These are phyloP conservation scores for Stercorarius parasiticus DNA, from an alignment of 2,113 vertebrate species.

Conservation along the genomic window DNA sequence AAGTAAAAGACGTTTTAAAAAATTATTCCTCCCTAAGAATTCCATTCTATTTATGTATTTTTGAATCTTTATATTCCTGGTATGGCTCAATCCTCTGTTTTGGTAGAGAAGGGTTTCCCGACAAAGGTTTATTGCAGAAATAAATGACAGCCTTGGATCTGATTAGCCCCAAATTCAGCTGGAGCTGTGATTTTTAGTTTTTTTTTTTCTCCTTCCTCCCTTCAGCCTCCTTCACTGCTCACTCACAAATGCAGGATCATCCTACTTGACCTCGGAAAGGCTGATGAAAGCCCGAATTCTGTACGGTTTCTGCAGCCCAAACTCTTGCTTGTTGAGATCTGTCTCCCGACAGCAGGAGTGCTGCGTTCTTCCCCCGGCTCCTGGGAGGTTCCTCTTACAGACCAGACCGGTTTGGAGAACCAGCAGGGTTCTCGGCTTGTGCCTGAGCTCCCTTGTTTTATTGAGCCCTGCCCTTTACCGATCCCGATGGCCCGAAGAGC, in stretches of 20 bases:
- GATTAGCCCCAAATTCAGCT: not conserved
- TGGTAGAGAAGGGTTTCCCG: not conserved
- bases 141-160: not conserved
- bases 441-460: not conserved
- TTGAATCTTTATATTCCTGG: not conserved
- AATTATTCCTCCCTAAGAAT: not conserved
- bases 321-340: not conserved
- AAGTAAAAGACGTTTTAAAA: accelerated
- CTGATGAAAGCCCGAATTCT: accelerated
- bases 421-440: not conserved
- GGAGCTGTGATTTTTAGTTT: not conserved
- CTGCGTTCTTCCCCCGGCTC: not conserved
- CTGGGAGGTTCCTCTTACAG: accelerated
- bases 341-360: accelerated
- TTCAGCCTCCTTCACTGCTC: not conserved
- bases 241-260: not conserved
- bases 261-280: not conserved
- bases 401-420: not conserved
- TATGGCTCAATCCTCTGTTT: not conserved
- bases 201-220: not conserved
- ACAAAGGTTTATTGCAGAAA: not conserved
- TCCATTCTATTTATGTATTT: not conserved
- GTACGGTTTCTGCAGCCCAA: not conserved
- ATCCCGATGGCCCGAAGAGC: accelerated
- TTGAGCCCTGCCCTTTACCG: not conserved